Conservation (phyloP, 2,888 invertebrate genomes). For the Metallyticus violacea region DNA sequence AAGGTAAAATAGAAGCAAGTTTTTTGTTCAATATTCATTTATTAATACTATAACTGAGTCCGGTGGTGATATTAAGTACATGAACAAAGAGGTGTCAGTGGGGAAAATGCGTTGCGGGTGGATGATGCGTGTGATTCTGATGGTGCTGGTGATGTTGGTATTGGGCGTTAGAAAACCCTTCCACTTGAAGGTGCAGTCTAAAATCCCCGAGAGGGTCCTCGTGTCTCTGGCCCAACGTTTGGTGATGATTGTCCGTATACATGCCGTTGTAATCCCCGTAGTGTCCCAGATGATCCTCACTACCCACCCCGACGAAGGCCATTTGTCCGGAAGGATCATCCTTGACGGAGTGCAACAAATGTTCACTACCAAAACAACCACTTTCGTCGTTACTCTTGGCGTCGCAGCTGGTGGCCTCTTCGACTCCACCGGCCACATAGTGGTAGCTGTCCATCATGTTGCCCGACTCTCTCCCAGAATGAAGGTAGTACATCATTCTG, state of each 20-base stretch:
- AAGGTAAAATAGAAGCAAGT: not conserved
- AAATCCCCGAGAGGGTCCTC: not conserved
- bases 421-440: too few species aligned
- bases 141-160: not conserved
- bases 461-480: not conserved
- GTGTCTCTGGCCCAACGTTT: not conserved
- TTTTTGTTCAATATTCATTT: not conserved
- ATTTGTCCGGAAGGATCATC: not conserved
- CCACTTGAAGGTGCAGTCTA: not conserved
- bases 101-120: not conserved
- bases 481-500: not conserved
- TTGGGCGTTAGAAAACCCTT: not conserved
- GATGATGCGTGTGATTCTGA: not conserved
- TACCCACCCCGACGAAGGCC: not conserved
- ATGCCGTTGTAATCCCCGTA: not conserved
- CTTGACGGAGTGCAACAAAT: not conserved
- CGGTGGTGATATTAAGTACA: not conserved
- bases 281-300: not conserved
- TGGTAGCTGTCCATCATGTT: not conserved
- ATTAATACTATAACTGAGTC: not conserved
- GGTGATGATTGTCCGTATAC: not conserved
- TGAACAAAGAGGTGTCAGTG: not conserved
- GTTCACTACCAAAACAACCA: not conserved
- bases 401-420: not conserved
- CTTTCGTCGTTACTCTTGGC: not conserved